These are phyloP conservation scores for Hexactinellida sp. DNA, from an alignment of 37 sponge, comb jelly and placozoan species.

Conservation along the genomic window DNA sequence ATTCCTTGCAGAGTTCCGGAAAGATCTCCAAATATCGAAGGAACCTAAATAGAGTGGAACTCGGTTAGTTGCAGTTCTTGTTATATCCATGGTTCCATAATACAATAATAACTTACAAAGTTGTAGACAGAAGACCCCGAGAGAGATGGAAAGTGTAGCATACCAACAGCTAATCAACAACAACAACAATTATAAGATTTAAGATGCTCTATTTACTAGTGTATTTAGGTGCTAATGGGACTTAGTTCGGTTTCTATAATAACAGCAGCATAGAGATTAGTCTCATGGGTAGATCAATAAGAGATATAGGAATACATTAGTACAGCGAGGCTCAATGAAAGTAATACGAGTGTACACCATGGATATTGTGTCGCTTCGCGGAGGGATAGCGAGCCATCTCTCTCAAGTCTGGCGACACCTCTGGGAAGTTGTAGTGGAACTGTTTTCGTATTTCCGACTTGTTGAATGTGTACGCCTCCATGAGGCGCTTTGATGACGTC, in stretches of 20 bases:
- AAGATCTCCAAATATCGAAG: not conserved
- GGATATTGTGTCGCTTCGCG: conserved; percentile 56
- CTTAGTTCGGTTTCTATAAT: no score
- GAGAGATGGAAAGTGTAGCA: not conserved
- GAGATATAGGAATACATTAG: no score
- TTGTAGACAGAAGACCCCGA: not conserved
- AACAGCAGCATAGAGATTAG: no score
- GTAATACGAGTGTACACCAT: conserved; percentile 58
- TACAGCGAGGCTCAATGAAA: conserved; percentile 59
- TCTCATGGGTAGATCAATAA: no score
- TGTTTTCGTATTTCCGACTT: conserved; percentile 23
- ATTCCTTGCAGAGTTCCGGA: not conserved
- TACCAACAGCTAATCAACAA: not conserved
- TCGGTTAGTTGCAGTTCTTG: not conserved
- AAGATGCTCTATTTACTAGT: no score
- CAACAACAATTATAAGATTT: no score
- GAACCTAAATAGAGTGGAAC: not conserved
- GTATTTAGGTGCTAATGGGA: no score
- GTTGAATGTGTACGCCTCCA: conserved; percentile 26
- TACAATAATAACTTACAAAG: not conserved
- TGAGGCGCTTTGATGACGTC: not conserved
- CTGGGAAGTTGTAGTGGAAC: conserved; percentile 36
- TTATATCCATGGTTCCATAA: not conserved
- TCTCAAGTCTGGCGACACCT: conserved; percentile 54
- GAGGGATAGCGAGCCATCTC: conserved; percentile 23